phyloP scores from a whole-genome alignment of 2,888 invertebrate genomes.

The Plebejus argus region DNA sequence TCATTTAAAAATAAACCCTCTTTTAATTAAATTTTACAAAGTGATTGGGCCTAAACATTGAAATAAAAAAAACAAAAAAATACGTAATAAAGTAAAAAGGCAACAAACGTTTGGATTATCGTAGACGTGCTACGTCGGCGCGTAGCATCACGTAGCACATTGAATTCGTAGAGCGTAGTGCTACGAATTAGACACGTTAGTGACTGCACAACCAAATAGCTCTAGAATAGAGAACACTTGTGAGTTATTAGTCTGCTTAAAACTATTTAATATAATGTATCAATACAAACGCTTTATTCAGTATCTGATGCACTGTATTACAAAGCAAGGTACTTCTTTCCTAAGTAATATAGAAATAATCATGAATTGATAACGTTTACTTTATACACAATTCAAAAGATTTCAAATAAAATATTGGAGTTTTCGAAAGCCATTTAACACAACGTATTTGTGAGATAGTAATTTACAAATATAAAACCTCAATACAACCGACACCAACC shows the following conservation, averaged over 20 bases:
- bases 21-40: too few species aligned
- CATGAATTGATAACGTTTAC: not conserved
- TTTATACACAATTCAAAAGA: not conserved
- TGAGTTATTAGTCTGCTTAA: not conserved
- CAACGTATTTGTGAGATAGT: constrained; percentile 28
- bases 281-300: not conserved
- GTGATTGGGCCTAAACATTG: too few species aligned
- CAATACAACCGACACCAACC: constrained; percentile 30
- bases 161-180: not conserved
- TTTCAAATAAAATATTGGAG: constrained; percentile 17
- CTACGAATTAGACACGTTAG: not conserved
- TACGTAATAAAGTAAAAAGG: not conserved
- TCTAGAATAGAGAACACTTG: constrained; percentile 10
- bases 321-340: not conserved
- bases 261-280: not conserved
- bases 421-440: constrained; percentile 28
- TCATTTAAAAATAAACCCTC: not conserved
- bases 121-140: constrained; percentile 9
- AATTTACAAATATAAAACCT: constrained; percentile 32
- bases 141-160: constrained; percentile 7
- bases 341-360: too few species aligned
- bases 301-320: not conserved
- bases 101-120: not conserved
- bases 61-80: not conserved
- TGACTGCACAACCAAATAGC: not conserved